A percentile compares a stretch with the other conserved stretches of the same genome.
phyloP scores from a whole-genome alignment of 2,113 vertebrate species.

The Romanogobio albipinnatus region DNA sequence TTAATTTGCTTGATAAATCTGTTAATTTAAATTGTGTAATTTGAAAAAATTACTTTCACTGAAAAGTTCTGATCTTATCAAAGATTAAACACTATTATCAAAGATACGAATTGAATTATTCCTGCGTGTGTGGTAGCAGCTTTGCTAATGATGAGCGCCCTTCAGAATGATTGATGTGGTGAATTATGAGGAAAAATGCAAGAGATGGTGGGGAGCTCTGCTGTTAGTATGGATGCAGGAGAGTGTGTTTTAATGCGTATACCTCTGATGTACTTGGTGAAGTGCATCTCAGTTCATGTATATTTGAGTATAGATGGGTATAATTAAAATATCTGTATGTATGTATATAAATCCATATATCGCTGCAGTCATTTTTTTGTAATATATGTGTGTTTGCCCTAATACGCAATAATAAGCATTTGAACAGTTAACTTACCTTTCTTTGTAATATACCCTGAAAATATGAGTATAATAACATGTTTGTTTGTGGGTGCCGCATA shows the following conservation, averaged over 20 bases:
- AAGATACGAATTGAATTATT: conserved; percentile 9
- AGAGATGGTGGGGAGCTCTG: neutral
- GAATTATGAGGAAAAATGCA: conserved; percentile 34
- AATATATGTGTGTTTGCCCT: neutral
- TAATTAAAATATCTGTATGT: neutral
- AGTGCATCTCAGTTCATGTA: neutral
- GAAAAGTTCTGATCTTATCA: neutral
- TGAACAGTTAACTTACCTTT: conserved; percentile 42
- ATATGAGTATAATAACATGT: conserved; percentile 34
- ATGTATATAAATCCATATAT: neutral
- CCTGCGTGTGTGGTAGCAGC: conserved; percentile 22
- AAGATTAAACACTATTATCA: conserved; percentile 17
- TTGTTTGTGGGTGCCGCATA: conserved; percentile 63
- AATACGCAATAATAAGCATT: neutral
- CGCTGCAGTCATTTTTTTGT: conserved; percentile 8
- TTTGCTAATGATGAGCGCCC: conserved; percentile 22
- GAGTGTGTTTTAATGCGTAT: conserved; percentile 12
- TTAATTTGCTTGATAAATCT: conserved; percentile 3
- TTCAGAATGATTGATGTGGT: conserved; percentile 49
- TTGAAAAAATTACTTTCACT: neutral
- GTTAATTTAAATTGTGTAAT: neutral
- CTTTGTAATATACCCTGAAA: conserved; percentile 9
- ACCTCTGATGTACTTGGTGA: neutral
- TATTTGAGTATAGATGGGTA: neutral
- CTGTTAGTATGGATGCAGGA: conserved; percentile 4